Percentiles rank a stretch among this genome's conserved stretches.
These are phyloP conservation scores for Campoletis raptor DNA, from an alignment of 2,888 invertebrate species.

Conservation along the genomic window DNA sequence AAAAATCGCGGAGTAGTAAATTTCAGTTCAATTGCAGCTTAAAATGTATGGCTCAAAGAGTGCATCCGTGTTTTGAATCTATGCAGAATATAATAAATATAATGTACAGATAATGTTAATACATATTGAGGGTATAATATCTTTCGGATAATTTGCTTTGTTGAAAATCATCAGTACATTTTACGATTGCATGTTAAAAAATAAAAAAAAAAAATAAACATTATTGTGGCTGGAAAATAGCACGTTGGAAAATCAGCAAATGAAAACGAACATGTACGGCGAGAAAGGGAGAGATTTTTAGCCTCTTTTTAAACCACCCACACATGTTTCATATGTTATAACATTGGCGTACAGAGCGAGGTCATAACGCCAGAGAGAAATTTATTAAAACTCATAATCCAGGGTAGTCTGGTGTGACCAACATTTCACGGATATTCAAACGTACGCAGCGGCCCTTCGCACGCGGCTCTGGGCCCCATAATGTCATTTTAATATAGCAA, in stretches of 20 bases:
- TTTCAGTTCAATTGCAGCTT: no score
- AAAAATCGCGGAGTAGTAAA: no score
- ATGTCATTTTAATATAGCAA: slow-evolving; percentile 75
- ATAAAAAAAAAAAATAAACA: neutral
- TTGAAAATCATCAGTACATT: neutral
- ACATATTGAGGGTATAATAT: no score
- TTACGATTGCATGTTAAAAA: neutral
- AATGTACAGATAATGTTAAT: no score
- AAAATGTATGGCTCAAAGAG: no score
- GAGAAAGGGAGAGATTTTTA: neutral
- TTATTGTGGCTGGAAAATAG: neutral
- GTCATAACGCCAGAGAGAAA: slow-evolving; percentile 68
- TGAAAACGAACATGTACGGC: slow-evolving; percentile 1
- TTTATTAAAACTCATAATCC: slow-evolving; percentile 76
- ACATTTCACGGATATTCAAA: slow-evolving; percentile 68
- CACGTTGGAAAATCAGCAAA: neutral
- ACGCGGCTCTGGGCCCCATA: slow-evolving; percentile 66
- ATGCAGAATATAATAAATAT: neutral
- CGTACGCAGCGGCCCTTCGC: slow-evolving; percentile 47
- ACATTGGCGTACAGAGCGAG: slow-evolving; percentile 9
- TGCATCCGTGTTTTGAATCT: neutral
- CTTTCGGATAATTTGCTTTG: neutral
- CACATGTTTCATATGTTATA: neutral
- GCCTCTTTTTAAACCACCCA: neutral
- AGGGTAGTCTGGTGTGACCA: slow-evolving; percentile 56